Evolutionary conservation across 2,888 invertebrate species (phyloP).

Genomic region (Dryomyza anilis): DNA sequence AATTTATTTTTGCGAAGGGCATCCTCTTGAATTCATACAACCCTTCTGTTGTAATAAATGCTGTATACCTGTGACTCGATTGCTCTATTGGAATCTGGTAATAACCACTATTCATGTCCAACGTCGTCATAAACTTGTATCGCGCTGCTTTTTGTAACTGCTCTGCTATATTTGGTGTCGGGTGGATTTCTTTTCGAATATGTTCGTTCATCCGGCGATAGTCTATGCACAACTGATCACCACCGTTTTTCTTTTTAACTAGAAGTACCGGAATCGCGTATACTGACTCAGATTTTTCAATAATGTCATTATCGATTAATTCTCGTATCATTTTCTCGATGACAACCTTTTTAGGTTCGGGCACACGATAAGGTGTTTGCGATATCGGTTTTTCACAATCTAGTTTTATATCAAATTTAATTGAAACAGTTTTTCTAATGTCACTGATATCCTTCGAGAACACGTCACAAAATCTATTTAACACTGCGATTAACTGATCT

Average conservation of each 20-base stretch:
- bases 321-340: not conserved
- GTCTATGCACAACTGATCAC: not conserved
- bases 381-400: constrained; percentile 15
- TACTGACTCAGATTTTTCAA: not conserved
- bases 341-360: constrained; percentile 18
- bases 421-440: constrained; percentile 24
- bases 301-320: not conserved
- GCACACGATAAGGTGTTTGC: constrained; percentile 30
- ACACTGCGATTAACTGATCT: not conserved
- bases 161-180: not conserved
- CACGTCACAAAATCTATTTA: constrained; percentile 22
- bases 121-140: not conserved
- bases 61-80: not conserved
- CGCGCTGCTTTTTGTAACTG: not conserved
- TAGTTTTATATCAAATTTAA: constrained; percentile 30
- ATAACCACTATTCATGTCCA: not conserved
- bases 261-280: not conserved
- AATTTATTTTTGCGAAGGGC: not conserved
- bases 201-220: not conserved
- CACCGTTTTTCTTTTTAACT: not conserved
- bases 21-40: not conserved
- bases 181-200: not conserved
- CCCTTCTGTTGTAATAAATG: not conserved
- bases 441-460: constrained; percentile 21
- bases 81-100: not conserved